Base-by-base conservation (phyloP, 1,140 invertebrate genomes). In the Bombus ignitus region DNA sequence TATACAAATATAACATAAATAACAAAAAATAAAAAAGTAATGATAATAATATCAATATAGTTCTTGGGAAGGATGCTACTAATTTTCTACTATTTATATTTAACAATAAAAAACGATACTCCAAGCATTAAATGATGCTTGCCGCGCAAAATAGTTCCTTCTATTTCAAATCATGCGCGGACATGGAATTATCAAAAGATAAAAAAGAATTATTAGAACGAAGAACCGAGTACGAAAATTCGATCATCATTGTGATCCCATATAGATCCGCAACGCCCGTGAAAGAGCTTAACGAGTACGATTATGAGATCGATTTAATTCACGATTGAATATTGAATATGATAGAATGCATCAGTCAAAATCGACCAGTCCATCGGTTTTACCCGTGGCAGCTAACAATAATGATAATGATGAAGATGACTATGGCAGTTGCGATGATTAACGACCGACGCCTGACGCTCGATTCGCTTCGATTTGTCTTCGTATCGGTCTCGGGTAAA, bases 391-490 rank as follows among this genome's bases (percentile, higher is more conserved):
- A 18, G 76, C 66, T 71, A 82, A 76, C 82, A 83, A 77, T 87
- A 78, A 81, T 88, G 86, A 90, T 90, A 90, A 90, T 88, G 88
- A 90, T 44, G 88, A 66, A 86, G 89, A 90, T 90, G 89, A 90
- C 86, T 90, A 66, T 80, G 89, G 88, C 83, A 82, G 74, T 90
- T 81, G 87, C 39, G 86, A 90, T 90, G 89, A 90, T 90, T 90
- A 90, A 90, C 89, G 89, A 90, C n/a, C 70, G 59, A 71, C 66
- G 80, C 18, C 72, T 53, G 86, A 42, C 86, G 80, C 42, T 70
- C 89, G 88, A 88, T 88, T 83, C 86, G 78, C 42, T 86, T 90
- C 89, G 86, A 90, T 90, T 90, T 88, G 89, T 90, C 86, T 90
- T 90, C 74, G 75, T 74, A 75, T 42, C 73, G 66, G 70, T 77